Conservation (phyloP, 2,888 invertebrate species). For the Philopedon plagiatum region DNA sequence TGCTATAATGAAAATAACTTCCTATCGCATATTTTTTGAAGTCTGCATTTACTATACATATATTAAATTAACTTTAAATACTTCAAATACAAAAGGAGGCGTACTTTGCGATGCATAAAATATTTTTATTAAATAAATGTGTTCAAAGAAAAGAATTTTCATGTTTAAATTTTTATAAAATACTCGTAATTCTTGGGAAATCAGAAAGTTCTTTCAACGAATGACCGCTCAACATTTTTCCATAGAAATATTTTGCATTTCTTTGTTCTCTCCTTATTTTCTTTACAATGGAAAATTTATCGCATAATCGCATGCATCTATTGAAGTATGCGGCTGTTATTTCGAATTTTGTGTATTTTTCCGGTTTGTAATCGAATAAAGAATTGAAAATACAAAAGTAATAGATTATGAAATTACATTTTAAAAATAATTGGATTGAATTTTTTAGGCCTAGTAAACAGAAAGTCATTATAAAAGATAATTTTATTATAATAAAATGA, state of each 20-base stretch:
- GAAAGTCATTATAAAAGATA: too few species aligned
- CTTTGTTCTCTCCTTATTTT: slow-evolving; percentile 24
- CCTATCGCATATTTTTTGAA: not conserved
- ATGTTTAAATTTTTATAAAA: slow-evolving; percentile 40
- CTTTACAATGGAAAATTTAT: slow-evolving; percentile 19
- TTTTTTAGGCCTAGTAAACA: too few species aligned
- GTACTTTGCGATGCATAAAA: not conserved
- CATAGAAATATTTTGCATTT: slow-evolving; percentile 43
- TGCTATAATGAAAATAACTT: not conserved
- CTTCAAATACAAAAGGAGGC: not conserved
- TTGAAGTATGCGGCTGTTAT: not conserved
- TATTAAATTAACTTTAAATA: not conserved
- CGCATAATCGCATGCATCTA: slow-evolving; percentile 10
- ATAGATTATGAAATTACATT: not conserved
- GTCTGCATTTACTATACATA: not conserved
- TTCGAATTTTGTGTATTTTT: not conserved
- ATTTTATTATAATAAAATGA: too few species aligned
- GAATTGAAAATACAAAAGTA: not conserved
- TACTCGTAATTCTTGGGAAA: slow-evolving; percentile 36
- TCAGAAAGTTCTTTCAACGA: slow-evolving; percentile 39
- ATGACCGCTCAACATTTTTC: slow-evolving; percentile 26
- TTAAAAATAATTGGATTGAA: not conserved
- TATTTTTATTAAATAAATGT: slow-evolving; percentile 18
- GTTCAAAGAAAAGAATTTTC: slow-evolving; percentile 37
- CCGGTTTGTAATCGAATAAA: not conserved